These are phyloP conservation scores for Diadema setosum DNA, from an alignment of 35 echinoderm and acorn worm genomes.

Conservation along the genomic window DNA sequence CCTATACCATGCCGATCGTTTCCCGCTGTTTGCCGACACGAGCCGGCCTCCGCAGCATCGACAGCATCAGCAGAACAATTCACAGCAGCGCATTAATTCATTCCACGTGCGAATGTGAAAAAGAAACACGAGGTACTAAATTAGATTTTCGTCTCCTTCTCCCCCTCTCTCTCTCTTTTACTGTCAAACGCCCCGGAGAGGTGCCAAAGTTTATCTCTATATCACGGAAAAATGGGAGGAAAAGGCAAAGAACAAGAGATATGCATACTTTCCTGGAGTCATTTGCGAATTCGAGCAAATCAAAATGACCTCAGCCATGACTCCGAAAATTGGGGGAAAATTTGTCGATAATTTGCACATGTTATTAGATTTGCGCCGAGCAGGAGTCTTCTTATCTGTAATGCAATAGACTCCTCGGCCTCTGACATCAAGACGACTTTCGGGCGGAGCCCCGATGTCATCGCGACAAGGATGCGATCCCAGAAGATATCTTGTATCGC, in stretches of 20 bases:
- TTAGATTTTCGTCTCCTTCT: not conserved
- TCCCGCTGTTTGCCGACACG: not conserved
- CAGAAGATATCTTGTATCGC: too few species aligned
- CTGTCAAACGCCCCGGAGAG: not conserved
- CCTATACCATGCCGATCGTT: not conserved
- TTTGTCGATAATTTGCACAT: conserved; percentile 7
- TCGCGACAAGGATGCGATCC: too few species aligned
- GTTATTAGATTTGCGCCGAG: not conserved
- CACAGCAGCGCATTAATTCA: not conserved
- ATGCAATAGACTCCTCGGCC: not conserved
- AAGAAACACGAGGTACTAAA: not conserved
- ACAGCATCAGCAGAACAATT: not conserved
- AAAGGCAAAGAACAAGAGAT: not conserved
- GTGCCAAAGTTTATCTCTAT: not conserved
- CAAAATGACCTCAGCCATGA: not conserved
- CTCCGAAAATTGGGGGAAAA: not conserved
- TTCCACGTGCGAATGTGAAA: not conserved
- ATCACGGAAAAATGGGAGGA: not conserved
- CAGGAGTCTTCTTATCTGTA: not conserved
- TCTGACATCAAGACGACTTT: too few species aligned
- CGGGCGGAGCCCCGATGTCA: too few species aligned
- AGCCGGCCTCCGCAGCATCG: not conserved
- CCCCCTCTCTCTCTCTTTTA: too few species aligned
- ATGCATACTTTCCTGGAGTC: not conserved
- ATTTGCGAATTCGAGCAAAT: not conserved